phyloP scores from a whole-genome alignment of 1,140 invertebrate genomes.

The Mercenaria mercenaria region DNA sequence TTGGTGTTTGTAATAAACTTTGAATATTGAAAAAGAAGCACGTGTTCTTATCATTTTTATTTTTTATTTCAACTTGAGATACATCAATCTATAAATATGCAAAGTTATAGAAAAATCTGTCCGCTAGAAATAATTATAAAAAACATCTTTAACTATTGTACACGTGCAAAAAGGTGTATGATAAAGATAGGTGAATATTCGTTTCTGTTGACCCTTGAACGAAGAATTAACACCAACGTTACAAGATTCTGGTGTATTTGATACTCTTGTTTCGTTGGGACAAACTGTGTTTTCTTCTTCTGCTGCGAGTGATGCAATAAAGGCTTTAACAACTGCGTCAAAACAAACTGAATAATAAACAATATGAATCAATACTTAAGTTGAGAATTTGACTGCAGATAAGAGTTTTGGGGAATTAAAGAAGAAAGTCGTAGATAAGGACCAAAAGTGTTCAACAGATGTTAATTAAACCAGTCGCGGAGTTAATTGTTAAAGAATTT shows the following conservation, averaged over 20 bases:
- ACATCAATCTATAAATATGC: too few species aligned
- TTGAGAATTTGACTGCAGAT: neutral
- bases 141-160: too few species aligned
- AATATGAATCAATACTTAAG: neutral
- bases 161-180: neutral
- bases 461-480: too few species aligned
- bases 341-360: neutral
- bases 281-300: neutral
- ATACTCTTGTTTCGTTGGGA: too few species aligned
- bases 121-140: too few species aligned
- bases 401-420: too few species aligned
- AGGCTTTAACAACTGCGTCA: neutral
- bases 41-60: too few species aligned
- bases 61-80: too few species aligned
- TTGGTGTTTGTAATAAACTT: too few species aligned
- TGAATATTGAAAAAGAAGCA: too few species aligned
- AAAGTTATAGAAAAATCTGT: too few species aligned
- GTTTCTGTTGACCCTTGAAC: neutral
- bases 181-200: neutral
- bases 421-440: neutral
- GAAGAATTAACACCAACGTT: neutral
- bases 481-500: neutral
- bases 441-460: too few species aligned
- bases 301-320: neutral
- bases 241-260: neutral